These are phyloP conservation scores for Oscheius myriophilus DNA, from an alignment of 2,888 invertebrate genomes.

Conservation along the genomic window DNA sequence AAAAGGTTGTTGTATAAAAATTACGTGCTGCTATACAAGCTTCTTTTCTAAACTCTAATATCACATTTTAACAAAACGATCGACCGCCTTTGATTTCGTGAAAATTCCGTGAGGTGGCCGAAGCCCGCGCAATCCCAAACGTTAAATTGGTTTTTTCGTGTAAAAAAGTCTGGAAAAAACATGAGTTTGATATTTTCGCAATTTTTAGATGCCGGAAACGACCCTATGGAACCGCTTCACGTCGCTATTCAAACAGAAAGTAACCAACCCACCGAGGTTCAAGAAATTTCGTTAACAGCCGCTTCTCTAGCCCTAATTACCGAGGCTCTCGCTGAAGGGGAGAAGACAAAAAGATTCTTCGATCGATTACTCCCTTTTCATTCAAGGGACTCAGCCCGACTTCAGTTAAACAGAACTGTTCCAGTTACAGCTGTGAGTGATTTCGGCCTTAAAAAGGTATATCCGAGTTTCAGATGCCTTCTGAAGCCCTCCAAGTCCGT, in stretches of 20 bases:
- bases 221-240: constrained; percentile 10
- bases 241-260: constrained; percentile 5
- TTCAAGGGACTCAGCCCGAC: constrained; percentile 5
- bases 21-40: background rate
- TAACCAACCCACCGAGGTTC: background rate
- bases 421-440: constrained; percentile 13
- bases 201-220: constrained; percentile 8
- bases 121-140: too few relatives aligned
- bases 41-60: background rate
- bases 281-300: background rate
- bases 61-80: too few relatives aligned
- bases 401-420: constrained; percentile 15
- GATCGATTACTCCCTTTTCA: constrained; percentile 14
- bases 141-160: too few relatives aligned
- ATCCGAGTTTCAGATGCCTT: constrained; percentile 4
- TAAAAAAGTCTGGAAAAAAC: too few relatives aligned
- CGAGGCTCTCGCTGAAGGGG: background rate
- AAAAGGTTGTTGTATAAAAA: background rate
- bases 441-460: background rate
- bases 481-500: constrained; percentile 9
- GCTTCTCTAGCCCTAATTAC: background rate
- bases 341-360: constrained; percentile 15
- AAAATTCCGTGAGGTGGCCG: too few relatives aligned
- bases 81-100: too few relatives aligned
- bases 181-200: too few relatives aligned